Conservation (phyloP, 2,888 invertebrate species). For the Cepaea hortensis region DNA sequence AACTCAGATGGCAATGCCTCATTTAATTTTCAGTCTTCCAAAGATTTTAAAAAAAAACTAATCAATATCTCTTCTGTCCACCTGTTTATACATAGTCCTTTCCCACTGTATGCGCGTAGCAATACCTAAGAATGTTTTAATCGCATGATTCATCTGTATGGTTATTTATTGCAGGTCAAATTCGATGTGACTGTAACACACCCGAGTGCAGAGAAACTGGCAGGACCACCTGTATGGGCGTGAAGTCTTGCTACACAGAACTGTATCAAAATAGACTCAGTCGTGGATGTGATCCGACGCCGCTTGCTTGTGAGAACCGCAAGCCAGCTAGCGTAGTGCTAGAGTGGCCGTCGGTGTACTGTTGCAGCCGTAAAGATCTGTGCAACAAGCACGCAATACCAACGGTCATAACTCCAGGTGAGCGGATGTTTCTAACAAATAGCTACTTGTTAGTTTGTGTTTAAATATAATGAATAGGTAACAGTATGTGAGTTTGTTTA, state of each 20-base stretch:
- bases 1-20: too few relatives aligned
- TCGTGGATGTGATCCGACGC: slow-evolving; percentile 75
- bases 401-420: slow-evolving; percentile 47
- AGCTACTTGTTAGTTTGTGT: too few relatives aligned
- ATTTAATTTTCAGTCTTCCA: too few relatives aligned
- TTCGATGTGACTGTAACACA: slow-evolving; percentile 76
- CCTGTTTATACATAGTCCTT: too few relatives aligned
- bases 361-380: slow-evolving; percentile 72
- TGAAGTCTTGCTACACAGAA: slow-evolving; percentile 76
- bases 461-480: too few relatives aligned
- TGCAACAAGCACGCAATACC: slow-evolving; percentile 74
- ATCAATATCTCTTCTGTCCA: too few relatives aligned
- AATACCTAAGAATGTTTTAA: too few relatives aligned
- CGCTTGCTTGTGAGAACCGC: slow-evolving; percentile 77
- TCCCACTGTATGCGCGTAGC: too few relatives aligned
- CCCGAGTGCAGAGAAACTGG: slow-evolving; percentile 69
- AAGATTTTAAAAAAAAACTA: too few relatives aligned
- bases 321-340: slow-evolving; percentile 68
- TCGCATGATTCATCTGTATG: too few relatives aligned
- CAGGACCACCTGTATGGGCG: slow-evolving; percentile 71
- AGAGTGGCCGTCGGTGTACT: slow-evolving; percentile 75
- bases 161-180: slow-evolving; percentile 49
- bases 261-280: slow-evolving; percentile 69
- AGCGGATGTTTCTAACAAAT: not conserved
- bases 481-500: too few relatives aligned